These are phyloP conservation scores for Alloplasta piceator DNA, from an alignment of 2,888 invertebrate genomes.

Conservation along the genomic window DNA sequence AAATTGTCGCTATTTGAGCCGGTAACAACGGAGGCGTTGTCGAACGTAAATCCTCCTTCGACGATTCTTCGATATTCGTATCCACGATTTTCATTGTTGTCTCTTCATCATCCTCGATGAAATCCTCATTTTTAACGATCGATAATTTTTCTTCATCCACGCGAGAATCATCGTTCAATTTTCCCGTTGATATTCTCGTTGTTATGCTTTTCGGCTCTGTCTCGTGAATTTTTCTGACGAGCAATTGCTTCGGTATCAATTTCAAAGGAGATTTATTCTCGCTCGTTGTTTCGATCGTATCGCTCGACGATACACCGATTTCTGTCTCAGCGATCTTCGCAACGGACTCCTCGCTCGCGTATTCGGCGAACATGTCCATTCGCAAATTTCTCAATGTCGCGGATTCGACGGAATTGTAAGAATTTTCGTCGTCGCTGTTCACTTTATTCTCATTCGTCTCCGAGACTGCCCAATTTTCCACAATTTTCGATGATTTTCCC, in stretches of 20 bases:
- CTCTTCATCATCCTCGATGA: constrained; percentile 39
- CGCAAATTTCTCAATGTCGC: constrained; percentile 60
- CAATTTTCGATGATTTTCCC: no score
- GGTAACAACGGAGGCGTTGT: constrained; percentile 58
- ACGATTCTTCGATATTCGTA: constrained; percentile 1
- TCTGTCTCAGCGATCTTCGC: constrained; percentile 9
- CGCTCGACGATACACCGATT: constrained; percentile 26
- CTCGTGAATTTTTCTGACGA: constrained; percentile 68
- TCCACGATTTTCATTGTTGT: constrained; percentile 33
- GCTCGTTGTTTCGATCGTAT: constrained; percentile 58
- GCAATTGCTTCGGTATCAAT: constrained; percentile 77
- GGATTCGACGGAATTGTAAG: constrained; percentile 61
- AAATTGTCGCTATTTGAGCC: constrained; percentile 36
- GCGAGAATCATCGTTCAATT: no score
- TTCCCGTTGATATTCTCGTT: no score
- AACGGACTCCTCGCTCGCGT: constrained; percentile 57
- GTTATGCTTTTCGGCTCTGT: constrained; percentile 14
- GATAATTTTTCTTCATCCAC: no score
- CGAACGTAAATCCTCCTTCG: constrained; percentile 34
- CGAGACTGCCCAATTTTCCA: constrained; percentile 32
- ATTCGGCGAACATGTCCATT: constrained; percentile 76
- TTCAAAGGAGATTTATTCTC: constrained; percentile 69
- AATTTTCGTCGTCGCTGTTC: constrained; percentile 41
- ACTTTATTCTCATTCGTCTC: constrained; percentile 52
- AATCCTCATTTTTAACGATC: no score